Evolutionary conservation across 2,113 vertebrate genomes (phyloP), one percentile per base, ranked within the genome.

Genomic region (Elephas maximus): DNA sequence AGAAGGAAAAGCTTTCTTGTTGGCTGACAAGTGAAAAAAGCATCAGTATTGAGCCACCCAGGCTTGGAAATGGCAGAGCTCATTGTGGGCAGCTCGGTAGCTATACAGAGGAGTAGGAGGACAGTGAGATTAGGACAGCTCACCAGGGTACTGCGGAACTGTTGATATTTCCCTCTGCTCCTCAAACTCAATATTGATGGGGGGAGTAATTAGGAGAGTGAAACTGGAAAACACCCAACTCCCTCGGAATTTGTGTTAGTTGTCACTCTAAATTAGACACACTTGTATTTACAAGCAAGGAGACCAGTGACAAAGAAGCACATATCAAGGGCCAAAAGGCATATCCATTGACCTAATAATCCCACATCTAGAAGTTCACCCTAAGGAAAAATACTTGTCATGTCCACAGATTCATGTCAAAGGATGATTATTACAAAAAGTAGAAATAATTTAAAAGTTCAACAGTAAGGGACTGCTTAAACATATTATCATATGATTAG

Each of bases 391-490:
- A 1, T 44, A 79, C 7, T 69, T 37, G 26, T 45, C 23, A 51
- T 63, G 23, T 10, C 33, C 12, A 71, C 14, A 87, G 48, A 90
- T 76, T 94, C 77, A 85, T 79, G 79, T 62, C 48, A 67, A 62
- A 87, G 20, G 93, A 45, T 51, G 26, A 3, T n/a, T 93, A 67
- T 81, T 79, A 74, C 20, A 83, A 65, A 80, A 45, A 79, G 28
- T 51, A 63, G 53, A 74, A 89, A 95, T 79, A 71, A 67, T 88
- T 44, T 88, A 28, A 95, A 96, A 76, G 6, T 65, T n/a, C 62
- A 92, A 24, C 37, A 67, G 33, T 57, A 74, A 8, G 60, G 33
- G 4, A 89, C 63, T 79, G 5, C 44, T 86, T 48, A 74, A 91
- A 48, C 89, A 23, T 18, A 62, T 37, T 33, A 81, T 71, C 63